Evolutionary conservation across 2,113 vertebrate genomes (phyloP).

Genomic region (Rhabdornis inornatus): DNA sequence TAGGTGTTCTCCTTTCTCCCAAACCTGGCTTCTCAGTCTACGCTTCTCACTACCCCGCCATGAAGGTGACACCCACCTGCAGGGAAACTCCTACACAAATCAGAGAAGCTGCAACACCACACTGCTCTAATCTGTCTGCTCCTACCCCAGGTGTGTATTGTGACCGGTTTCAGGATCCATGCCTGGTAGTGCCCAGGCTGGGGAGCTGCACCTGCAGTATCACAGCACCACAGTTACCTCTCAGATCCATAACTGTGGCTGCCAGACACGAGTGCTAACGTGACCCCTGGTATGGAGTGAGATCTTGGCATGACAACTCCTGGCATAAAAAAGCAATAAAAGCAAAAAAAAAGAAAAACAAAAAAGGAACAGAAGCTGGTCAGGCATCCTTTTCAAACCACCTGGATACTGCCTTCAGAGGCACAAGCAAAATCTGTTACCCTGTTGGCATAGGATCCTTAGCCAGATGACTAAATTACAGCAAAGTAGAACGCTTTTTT

Average conservation of each 20-base stretch:
- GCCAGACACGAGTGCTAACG: accelerated
- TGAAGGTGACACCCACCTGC: accelerated
- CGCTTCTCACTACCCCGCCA: background rate
- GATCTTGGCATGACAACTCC: background rate
- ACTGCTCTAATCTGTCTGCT: background rate
- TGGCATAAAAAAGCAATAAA: background rate
- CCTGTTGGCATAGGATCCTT: background rate
- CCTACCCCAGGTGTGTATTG: background rate
- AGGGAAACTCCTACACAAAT: background rate
- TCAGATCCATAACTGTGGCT: background rate
- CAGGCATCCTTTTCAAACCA: background rate
- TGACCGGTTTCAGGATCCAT: background rate
- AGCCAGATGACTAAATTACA: background rate
- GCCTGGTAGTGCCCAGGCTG: accelerated
- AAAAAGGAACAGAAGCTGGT: background rate
- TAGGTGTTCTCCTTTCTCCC: accelerated
- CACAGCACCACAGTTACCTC: accelerated
- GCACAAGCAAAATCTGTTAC: background rate
- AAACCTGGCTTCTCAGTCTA: background rate
- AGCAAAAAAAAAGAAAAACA: background rate
- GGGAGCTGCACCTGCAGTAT: background rate
- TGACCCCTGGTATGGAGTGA: background rate
- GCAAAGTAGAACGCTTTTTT: background rate
- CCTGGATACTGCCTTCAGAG: background rate
- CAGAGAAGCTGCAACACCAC: background rate